Conservation (phyloP, 2,888 invertebrate species). For the Pseudococcus jackbeardsleyi region DNA sequence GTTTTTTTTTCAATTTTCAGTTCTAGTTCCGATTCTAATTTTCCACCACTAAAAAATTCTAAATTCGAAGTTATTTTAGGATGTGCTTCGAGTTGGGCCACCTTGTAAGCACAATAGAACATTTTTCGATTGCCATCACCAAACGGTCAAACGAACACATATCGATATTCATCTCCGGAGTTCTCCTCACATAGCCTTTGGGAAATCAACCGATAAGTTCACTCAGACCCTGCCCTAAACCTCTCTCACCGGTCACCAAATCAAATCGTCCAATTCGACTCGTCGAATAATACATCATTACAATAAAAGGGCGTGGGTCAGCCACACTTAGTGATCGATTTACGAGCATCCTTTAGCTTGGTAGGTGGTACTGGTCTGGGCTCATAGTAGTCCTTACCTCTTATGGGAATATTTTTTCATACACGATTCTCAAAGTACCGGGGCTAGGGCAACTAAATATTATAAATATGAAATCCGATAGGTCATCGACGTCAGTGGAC, state of each 20-base stretch:
- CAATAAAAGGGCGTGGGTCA: constrained; percentile 15
- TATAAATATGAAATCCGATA: not conserved
- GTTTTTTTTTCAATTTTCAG: too few relatives aligned
- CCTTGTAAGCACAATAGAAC: too few relatives aligned
- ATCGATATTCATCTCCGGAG: not conserved
- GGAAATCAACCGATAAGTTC: not conserved
- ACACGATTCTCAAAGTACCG: not conserved
- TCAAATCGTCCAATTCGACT: not conserved
- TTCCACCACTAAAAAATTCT: too few relatives aligned
- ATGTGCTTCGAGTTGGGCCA: too few relatives aligned
- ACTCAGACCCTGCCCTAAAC: not conserved
- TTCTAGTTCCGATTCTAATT: too few relatives aligned
- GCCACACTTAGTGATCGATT: constrained; percentile 18
- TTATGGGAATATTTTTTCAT: constrained; percentile 10
- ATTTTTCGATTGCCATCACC: not conserved
- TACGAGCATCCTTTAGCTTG: constrained; percentile 18
- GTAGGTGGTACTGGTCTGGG: constrained; percentile 5
- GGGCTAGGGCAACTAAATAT: not conserved
- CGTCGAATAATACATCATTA: not conserved
- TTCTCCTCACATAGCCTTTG: not conserved
- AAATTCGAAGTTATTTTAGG: too few relatives aligned
- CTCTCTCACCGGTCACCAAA: not conserved
- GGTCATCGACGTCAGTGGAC: constrained; percentile 39
- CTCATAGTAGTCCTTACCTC: not conserved
- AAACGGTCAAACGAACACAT: not conserved